Conservation (phyloP, 2,888 invertebrate species). For the Scaptomyza cyrtandrae region DNA sequence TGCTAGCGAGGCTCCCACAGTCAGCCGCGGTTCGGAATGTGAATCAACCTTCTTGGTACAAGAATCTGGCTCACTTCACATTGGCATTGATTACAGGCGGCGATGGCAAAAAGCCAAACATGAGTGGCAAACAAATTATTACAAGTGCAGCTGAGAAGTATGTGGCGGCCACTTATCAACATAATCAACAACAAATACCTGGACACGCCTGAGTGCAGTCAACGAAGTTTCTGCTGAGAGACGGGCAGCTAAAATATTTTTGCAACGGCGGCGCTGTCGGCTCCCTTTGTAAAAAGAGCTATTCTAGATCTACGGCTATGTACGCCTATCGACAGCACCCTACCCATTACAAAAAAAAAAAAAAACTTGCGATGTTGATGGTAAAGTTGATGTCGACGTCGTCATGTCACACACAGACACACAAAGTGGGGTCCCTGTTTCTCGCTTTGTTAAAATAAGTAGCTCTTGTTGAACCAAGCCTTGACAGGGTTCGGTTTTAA, state of each 20-base stretch:
- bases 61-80: constrained; percentile 43
- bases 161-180: constrained; percentile 78
- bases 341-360: constrained; percentile 25
- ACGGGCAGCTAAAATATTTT: constrained; percentile 7
- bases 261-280: constrained; percentile 35
- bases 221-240: constrained; percentile 14
- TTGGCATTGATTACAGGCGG: constrained; percentile 60
- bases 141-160: constrained; percentile 76
- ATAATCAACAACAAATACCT: constrained; percentile 79
- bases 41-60: constrained; percentile 27
- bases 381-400: constrained; percentile 33
- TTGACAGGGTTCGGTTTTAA: constrained; percentile 9
- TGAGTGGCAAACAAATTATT: constrained; percentile 81
- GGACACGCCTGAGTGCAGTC: constrained; percentile 76
- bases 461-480: constrained; percentile 6
- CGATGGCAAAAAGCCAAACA: constrained; percentile 31
- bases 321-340: constrained; percentile 69
- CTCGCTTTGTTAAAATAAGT: constrained; percentile 14
- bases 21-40: constrained; percentile 45
- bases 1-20: constrained; percentile 63
- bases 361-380: constrained; percentile 36
- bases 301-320: neutral
- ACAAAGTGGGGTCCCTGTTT: constrained; percentile 67
- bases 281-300: constrained; percentile 52
- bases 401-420: constrained; percentile 51